Conservation (phyloP, 2,113 vertebrate genomes). For the Mola mola region DNA sequence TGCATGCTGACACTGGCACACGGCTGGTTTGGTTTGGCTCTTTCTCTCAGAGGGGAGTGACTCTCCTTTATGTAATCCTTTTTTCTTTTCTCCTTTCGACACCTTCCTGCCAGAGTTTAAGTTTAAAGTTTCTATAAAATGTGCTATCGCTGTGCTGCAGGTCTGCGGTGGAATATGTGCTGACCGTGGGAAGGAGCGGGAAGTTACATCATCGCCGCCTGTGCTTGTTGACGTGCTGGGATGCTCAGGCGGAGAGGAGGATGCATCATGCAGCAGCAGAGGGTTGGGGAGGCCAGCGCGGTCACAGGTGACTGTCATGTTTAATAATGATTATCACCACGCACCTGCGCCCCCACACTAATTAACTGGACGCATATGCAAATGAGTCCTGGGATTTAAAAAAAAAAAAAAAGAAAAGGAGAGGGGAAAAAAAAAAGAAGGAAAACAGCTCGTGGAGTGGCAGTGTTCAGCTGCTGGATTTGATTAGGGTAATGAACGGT, state of each 20-base stretch:
- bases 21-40: constrained; percentile 28
- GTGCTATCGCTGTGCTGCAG: constrained; percentile 4
- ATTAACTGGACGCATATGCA: constrained; percentile 99
- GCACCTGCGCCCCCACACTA: constrained; percentile 98
- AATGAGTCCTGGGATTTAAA: constrained; percentile 93
- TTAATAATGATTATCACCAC: constrained; percentile 99
- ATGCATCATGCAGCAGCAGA: constrained; percentile 19
- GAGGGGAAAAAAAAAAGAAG: too few relatives aligned
- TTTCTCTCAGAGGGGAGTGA: constrained; percentile 6
- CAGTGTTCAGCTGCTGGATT: constrained; percentile 98
- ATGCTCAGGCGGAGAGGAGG: constrained; percentile 27
- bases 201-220: constrained; percentile 58
- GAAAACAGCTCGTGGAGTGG: constrained; percentile 91
- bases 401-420: constrained; percentile 76
- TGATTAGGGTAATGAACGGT: constrained; percentile 98
- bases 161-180: neutral
- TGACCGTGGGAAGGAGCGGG: constrained; percentile 38
- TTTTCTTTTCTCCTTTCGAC: constrained; percentile 22
- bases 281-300: constrained; percentile 84
- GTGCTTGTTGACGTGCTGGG: constrained; percentile 10
- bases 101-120: constrained; percentile 17
- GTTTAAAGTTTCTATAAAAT: neutral
- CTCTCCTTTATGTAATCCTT: constrained; percentile 21
- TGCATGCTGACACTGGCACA: constrained; percentile 48
- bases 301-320: constrained; percentile 99